Percentiles rank a stretch among this genome's conserved stretches.
Conservation (phyloP, 1,140 invertebrate species). For the Hyles euphorbiae region DNA sequence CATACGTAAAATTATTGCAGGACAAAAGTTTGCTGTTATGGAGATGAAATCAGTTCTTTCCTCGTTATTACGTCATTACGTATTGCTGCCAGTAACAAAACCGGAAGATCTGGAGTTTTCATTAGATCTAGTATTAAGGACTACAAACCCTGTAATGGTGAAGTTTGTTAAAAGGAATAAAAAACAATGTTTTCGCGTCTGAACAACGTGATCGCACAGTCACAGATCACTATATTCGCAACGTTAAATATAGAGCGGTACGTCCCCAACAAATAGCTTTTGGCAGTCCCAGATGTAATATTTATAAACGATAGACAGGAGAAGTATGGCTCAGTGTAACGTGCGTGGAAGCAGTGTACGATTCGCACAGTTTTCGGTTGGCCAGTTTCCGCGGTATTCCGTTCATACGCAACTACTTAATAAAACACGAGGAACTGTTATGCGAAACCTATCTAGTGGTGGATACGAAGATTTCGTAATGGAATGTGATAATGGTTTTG, state of each 20-base stretch:
- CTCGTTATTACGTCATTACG: conserved; percentile 19
- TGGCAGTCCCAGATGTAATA: conserved; percentile 51
- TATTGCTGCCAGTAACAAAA: conserved; percentile 24
- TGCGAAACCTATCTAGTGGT: conserved; percentile 47
- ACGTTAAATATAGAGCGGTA: conserved; percentile 34
- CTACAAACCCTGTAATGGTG: conserved; percentile 22
- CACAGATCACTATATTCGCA: conserved; percentile 7
- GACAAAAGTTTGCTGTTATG: conserved; percentile 57
- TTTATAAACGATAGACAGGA: conserved; percentile 58
- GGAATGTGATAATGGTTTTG: conserved; percentile 60
- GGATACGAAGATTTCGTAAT: conserved; percentile 61
- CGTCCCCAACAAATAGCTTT: conserved; percentile 33
- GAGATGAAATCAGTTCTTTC: conserved; percentile 50
- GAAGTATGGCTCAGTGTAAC: conserved; percentile 48
- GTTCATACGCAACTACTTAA: conserved; percentile 10
- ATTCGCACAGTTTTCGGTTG: conserved; percentile 14
- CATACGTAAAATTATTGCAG: conserved; percentile 41
- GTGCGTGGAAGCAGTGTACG: conserved; percentile 29
- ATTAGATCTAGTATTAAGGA: conserved; percentile 28
- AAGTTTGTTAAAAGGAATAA: conserved; percentile 15
- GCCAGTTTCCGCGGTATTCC: conserved; percentile 17
- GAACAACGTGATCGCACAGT: neutral
- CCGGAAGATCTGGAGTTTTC: conserved; percentile 22
- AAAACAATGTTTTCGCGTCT: too few relatives aligned
- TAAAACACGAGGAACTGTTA: conserved; percentile 24